These are phyloP conservation scores for Melieria omissa DNA, from an alignment of 2,888 invertebrate species.

Conservation along the genomic window DNA sequence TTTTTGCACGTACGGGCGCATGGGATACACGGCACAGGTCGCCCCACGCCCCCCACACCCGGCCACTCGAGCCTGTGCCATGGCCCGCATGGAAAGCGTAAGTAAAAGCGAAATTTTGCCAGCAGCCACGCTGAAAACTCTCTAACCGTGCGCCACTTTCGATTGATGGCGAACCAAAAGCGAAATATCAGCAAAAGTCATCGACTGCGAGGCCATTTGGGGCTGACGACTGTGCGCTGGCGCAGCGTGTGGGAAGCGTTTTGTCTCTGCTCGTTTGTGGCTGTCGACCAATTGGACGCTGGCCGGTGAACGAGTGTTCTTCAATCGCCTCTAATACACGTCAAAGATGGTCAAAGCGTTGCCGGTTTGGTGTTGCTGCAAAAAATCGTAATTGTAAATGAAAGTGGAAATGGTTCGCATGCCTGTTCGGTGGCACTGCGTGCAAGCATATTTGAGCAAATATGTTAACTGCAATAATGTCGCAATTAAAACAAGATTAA, in stretches of 20 bases:
- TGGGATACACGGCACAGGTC: too few species aligned
- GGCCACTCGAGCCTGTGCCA: constrained; percentile 9
- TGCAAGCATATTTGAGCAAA: too few species aligned
- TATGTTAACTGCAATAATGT: too few species aligned
- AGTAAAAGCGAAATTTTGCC: neutral
- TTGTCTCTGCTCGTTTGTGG: too few species aligned
- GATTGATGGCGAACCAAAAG: neutral
- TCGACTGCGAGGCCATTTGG: neutral
- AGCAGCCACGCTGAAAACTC: constrained; percentile 15
- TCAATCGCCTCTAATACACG: too few species aligned
- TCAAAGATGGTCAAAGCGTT: neutral
- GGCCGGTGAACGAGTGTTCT: too few species aligned
- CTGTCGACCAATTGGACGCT: constrained; percentile 12
- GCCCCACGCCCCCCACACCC: too few species aligned
- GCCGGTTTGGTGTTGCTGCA: neutral
- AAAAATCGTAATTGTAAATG: neutral
- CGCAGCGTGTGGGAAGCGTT: neutral
- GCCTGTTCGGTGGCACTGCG: too few species aligned
- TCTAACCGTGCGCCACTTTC: constrained; percentile 22
- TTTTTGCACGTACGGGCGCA: constrained; percentile 39
- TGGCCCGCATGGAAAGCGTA: constrained; percentile 12
- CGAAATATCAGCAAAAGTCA: neutral
- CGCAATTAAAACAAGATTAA: too few species aligned
- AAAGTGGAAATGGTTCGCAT: neutral
- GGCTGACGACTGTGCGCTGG: neutral